Conservation (phyloP, 1,140 invertebrate species). For the Pogonognathellus flavescens region DNA sequence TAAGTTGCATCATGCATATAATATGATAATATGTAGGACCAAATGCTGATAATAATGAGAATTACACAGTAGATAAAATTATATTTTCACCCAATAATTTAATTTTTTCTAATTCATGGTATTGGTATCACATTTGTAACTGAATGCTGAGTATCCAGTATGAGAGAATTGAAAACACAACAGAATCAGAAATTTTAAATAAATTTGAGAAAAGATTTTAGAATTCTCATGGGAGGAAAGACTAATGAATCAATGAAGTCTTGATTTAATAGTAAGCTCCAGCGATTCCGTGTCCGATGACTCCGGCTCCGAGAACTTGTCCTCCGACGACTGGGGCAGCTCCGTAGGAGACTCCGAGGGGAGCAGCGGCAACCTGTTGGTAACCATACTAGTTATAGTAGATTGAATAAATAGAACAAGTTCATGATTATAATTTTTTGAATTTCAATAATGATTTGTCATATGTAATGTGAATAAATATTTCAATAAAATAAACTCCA, state of each 20-base stretch:
- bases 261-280: slow-evolving; percentile 6
- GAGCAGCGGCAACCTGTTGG: neutral
- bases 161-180: neutral
- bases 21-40: neutral
- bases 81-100: slow-evolving; percentile 6
- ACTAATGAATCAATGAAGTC: neutral
- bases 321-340: neutral
- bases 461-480: no score
- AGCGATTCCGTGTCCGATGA: neutral
- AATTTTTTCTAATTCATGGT: slow-evolving; percentile 6
- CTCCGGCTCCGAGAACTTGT: neutral
- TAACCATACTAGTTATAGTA: neutral
- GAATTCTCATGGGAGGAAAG: neutral
- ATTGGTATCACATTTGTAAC: slow-evolving; percentile 4
- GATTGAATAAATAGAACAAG: neutral
- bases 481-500: no score
- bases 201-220: neutral
- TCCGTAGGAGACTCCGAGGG: neutral
- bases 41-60: no score
- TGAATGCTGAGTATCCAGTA: neutral
- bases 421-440: no score
- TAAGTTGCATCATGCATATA: no score
- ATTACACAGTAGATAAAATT: neutral
- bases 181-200: neutral
- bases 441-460: no score